Evolutionary conservation across 2,888 invertebrate species (phyloP).

Genomic region (Thymelicus lineola): DNA sequence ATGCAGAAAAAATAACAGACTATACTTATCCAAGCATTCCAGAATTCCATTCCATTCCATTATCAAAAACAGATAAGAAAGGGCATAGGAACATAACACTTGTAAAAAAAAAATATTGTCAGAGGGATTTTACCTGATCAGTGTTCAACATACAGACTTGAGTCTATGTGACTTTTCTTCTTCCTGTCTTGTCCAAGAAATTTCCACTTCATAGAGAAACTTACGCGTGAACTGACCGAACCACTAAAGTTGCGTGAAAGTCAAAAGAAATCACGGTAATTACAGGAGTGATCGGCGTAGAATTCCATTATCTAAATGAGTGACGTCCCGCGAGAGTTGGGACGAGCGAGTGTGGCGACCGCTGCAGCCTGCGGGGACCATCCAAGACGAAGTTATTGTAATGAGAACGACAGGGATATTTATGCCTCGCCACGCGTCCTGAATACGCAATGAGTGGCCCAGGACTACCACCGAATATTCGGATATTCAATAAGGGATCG

Average conservation of each 20-base stretch:
- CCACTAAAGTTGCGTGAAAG: conserved; percentile 6
- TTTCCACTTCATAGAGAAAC: not conserved
- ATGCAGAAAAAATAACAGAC: no score
- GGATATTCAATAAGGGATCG: conserved; percentile 62
- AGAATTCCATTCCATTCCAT: no score
- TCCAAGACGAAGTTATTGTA: conserved; percentile 75
- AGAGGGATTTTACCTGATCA: no score
- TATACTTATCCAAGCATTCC: no score
- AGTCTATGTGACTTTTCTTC: no score
- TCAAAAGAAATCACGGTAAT: conserved; percentile 51
- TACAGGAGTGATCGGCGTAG: conserved; percentile 63
- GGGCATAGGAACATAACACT: no score
- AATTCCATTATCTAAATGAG: conserved; percentile 76
- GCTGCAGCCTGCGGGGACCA: conserved; percentile 68
- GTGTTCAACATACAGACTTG: no score
- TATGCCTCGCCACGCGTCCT: conserved; percentile 76
- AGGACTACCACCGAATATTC: conserved; percentile 48
- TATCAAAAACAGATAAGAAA: no score
- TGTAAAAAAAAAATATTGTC: no score
- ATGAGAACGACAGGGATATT: conserved; percentile 82
- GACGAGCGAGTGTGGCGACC: conserved; percentile 54
- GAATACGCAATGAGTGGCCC: conserved; percentile 74
- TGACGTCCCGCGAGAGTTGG: conserved; percentile 68
- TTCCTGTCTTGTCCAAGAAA: not conserved
- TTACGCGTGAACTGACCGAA: not conserved